These are phyloP conservation scores for Atta cephalotes DNA, from an alignment of 1,140 invertebrate genomes.

Conservation along the genomic window DNA sequence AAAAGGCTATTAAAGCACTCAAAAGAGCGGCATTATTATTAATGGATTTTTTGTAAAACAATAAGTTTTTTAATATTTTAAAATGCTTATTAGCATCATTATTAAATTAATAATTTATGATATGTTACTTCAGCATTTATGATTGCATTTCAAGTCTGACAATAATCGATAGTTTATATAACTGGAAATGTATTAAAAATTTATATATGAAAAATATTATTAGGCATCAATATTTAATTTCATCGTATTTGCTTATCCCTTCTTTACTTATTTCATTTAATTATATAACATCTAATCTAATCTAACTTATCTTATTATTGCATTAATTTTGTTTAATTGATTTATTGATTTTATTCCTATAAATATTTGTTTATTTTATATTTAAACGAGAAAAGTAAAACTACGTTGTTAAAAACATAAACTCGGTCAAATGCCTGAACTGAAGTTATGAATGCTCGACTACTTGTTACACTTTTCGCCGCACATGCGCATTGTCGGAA, in stretches of 20 bases:
- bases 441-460: conserved; percentile 15
- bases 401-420: not conserved
- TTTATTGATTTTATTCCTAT: conserved; percentile 6
- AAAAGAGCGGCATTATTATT: not conserved
- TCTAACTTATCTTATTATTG: not conserved
- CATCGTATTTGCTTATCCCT: too few species aligned
- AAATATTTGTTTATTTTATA: not conserved
- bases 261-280: too few species aligned
- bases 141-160: too few species aligned
- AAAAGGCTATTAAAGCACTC: not conserved
- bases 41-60: not conserved
- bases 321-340: not conserved
- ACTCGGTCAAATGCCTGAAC: conserved; percentile 24
- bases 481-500: conserved; percentile 19
- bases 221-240: too few species aligned
- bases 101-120: too few species aligned
- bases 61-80: too few species aligned
- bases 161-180: too few species aligned
- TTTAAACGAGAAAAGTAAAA: not conserved
- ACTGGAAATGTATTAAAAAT: too few species aligned
- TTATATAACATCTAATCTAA: too few species aligned
- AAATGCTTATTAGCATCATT: too few species aligned
- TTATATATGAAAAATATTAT: too few species aligned
- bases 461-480: conserved; percentile 55
- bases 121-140: too few species aligned